phyloP scores from a whole-genome alignment of 2,797 vertebrate genomes.

The Argyrosomus regius region DNA sequence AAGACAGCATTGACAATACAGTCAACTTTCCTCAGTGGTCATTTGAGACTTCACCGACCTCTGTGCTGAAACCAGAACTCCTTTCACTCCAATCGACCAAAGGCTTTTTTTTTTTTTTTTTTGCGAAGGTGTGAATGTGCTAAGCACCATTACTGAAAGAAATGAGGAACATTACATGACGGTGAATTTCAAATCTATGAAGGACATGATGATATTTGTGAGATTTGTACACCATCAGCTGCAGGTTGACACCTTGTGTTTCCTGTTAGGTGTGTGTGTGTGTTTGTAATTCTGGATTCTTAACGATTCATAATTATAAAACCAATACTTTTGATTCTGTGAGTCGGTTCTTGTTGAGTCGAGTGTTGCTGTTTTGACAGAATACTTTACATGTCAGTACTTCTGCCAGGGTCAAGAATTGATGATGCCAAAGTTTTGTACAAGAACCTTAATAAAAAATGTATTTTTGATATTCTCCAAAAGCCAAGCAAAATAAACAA shows the following conservation, averaged over 20 bases:
- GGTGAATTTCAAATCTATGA: fast-evolving
- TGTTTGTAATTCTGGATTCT: neutral
- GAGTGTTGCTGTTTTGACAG: neutral
- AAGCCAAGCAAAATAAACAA: too few relatives aligned
- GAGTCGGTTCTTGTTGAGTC: too few relatives aligned
- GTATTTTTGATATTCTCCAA: too few relatives aligned
- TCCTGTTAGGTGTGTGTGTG: neutral
- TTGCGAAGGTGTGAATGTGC: neutral
- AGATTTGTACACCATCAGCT: too few relatives aligned
- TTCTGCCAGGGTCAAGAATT: neutral
- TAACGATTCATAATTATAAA: neutral
- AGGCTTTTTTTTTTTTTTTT: neutral
- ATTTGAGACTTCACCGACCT: conserved; percentile 24
- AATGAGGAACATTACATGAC: neutral
- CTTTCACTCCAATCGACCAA: neutral
- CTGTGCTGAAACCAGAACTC: conserved; percentile 46
- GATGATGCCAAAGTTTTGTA: neutral
- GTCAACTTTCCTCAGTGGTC: conserved; percentile 38
- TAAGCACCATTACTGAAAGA: neutral
- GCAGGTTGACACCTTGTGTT: neutral
- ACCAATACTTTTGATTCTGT: neutral
- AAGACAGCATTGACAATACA: conserved; percentile 46
- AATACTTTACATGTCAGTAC: too few relatives aligned
- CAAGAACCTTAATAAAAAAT: neutral
- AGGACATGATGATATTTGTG: neutral